phyloP scores from a whole-genome alignment of 1,140 invertebrate species.

The Chelonus insularis region DNA sequence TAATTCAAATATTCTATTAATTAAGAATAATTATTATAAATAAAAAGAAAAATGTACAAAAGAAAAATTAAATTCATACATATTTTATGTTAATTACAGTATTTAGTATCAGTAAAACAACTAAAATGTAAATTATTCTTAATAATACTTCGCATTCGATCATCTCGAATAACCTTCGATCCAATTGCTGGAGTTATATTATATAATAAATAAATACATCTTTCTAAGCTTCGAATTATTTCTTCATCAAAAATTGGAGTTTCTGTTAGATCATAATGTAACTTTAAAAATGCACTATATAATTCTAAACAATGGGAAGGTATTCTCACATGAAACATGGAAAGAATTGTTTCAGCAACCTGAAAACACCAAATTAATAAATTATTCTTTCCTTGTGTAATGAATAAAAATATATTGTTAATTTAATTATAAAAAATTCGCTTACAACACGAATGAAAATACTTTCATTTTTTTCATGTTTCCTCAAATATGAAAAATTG shows the following conservation, averaged over 20 bases:
- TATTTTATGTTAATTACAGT: constrained; percentile 36
- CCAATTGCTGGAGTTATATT: constrained; percentile 44
- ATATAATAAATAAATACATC: constrained; percentile 49
- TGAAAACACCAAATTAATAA: constrained; percentile 28
- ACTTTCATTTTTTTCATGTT: no score
- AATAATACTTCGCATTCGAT: constrained; percentile 39
- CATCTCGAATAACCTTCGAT: constrained; percentile 43
- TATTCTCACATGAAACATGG: constrained; percentile 41
- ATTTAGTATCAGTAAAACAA: constrained; percentile 39
- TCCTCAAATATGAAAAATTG: no score
- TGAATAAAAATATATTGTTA: neutral
- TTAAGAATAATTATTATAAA: constrained; percentile 22
- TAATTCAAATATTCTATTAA: no score
- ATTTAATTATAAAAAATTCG: no score
- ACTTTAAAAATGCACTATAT: constrained; percentile 46
- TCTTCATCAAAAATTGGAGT: constrained; percentile 48
- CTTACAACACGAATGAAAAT: no score
- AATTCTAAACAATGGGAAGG: constrained; percentile 41
- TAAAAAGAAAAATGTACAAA: neutral
- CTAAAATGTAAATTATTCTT: constrained; percentile 33
- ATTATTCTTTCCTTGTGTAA: constrained; percentile 18
- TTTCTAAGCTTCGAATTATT: constrained; percentile 45
- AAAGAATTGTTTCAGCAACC: constrained; percentile 44
- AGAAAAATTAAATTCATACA: neutral
- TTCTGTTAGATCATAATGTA: constrained; percentile 46